These are phyloP conservation scores for Ameiurus melas DNA, from an alignment of 2,113 vertebrate species.

Conservation along the genomic window DNA sequence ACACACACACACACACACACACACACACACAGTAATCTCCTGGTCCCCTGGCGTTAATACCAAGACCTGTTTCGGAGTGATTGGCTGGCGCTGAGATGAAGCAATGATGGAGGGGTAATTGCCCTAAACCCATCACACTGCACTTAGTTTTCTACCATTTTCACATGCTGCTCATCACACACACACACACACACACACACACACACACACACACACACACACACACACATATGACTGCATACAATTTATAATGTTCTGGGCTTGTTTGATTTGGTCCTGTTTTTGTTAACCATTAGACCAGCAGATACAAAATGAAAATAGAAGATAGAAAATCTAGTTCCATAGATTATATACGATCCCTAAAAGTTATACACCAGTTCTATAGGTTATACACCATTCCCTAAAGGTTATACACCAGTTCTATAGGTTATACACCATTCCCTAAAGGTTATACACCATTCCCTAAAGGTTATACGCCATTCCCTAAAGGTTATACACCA, in stretches of 20 bases:
- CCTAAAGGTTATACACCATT: neutral
- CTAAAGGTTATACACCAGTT: neutral
- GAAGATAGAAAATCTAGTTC: neutral
- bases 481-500: neutral
- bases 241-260: neutral
- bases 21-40: slow-evolving; percentile 29
- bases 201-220: slow-evolving; percentile 8
- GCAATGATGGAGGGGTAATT: slow-evolving; percentile 17
- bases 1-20: slow-evolving; percentile 27
- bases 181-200: slow-evolving; percentile 10
- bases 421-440: neutral
- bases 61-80: slow-evolving; percentile 51
- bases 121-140: slow-evolving; percentile 12
- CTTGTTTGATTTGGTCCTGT: neutral
- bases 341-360: too few relatives aligned
- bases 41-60: slow-evolving; percentile 55
- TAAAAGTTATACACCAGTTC: too few relatives aligned
- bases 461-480: neutral
- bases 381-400: neutral
- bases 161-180: neutral
- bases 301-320: neutral
- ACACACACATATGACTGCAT: neutral
- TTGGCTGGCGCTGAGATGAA: slow-evolving; percentile 45
- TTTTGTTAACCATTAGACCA: neutral
- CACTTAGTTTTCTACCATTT: slow-evolving; percentile 24